A percentile compares a stretch with the other conserved stretches of the same genome.
These are phyloP conservation scores for Paratrypauchen microcephalus DNA, from an alignment of 2,797 vertebrate species.

Conservation along the genomic window DNA sequence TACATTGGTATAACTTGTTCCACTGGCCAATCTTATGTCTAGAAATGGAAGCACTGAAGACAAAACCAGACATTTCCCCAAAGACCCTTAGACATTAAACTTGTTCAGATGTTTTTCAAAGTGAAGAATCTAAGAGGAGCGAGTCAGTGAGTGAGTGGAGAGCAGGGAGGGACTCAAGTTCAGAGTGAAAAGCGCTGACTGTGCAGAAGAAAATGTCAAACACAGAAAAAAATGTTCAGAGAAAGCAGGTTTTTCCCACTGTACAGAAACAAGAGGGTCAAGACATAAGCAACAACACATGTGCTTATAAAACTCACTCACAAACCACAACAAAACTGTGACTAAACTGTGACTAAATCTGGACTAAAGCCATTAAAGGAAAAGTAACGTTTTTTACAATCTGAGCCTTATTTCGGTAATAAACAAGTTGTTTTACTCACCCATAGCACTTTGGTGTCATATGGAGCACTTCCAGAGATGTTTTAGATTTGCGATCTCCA, in stretches of 20 bases:
- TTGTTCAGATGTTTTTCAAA: neutral
- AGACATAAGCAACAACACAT: slow-evolving; percentile 1
- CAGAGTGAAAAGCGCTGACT: slow-evolving; percentile 59
- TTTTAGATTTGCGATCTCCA: no score
- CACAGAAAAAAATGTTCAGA: slow-evolving; percentile 41
- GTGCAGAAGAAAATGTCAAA: slow-evolving; percentile 51
- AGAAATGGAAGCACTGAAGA: slow-evolving; percentile 7
- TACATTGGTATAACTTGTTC: neutral
- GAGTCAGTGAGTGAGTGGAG: slow-evolving; percentile 18
- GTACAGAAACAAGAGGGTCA: neutral
- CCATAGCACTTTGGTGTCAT: no score
- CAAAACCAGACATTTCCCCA: slow-evolving; percentile 13
- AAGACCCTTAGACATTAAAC: neutral
- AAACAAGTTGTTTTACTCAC: no score
- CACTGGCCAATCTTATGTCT: neutral
- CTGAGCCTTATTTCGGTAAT: no score
- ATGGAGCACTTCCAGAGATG: no score
- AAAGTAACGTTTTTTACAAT: no score
- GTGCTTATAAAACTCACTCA: neutral
- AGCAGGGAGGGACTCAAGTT: slow-evolving; percentile 16
- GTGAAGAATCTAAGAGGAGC: slow-evolving; percentile 1
- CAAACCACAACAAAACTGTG: neutral
- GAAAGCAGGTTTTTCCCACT: slow-evolving; percentile 13
- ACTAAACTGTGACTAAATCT: neutral
- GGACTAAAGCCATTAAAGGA: no score